Percentiles rank a stretch among this genome's conserved stretches.
Evolutionary conservation across 2,113 vertebrate genomes (phyloP).

Genomic region (Peromyscus polionotus): DNA sequence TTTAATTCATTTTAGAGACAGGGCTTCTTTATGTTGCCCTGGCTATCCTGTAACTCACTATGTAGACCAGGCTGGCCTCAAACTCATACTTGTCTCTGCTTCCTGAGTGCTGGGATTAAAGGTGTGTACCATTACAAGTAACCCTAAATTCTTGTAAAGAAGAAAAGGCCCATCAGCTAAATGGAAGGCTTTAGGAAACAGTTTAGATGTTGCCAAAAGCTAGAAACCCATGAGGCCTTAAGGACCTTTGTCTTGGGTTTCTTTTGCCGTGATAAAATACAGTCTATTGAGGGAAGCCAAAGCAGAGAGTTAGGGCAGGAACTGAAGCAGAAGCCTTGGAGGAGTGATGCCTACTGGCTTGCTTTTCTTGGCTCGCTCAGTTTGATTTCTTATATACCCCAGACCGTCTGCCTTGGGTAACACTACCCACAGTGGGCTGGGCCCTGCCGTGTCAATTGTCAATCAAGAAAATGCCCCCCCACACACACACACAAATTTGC

Average conservation of each 20-base stretch:
- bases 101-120: background rate
- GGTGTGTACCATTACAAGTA: background rate
- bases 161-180: background rate
- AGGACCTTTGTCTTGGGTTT: background rate
- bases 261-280: background rate
- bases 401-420: background rate
- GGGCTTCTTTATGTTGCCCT: background rate
- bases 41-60: background rate
- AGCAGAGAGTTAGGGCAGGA: background rate
- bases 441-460: background rate
- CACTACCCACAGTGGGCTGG: background rate
- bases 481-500: background rate
- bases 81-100: background rate
- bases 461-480: background rate
- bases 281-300: background rate
- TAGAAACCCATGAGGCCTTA: background rate
- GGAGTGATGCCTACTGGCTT: background rate
- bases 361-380: background rate
- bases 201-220: background rate
- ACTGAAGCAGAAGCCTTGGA: background rate
- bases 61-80: background rate
- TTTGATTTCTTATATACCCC: background rate
- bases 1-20: background rate
- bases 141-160: conserved; percentile 1
- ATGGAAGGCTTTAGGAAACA: background rate